phyloP scores from a whole-genome alignment of 2,113 vertebrate species.

The Chloropsis cyanopogon region DNA sequence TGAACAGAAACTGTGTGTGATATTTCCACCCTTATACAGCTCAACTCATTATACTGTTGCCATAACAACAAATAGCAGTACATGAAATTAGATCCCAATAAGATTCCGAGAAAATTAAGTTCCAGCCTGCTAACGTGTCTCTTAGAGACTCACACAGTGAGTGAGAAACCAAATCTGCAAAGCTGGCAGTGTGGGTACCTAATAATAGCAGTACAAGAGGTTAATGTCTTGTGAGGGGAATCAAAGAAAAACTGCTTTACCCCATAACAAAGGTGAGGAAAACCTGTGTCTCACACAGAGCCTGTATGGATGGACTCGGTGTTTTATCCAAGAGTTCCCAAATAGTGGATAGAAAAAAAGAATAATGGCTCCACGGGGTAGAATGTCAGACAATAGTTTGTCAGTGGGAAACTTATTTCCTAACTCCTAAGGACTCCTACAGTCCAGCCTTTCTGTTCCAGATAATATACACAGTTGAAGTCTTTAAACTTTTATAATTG shows the following conservation, averaged over 20 bases:
- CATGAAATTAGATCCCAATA: slow-evolving; percentile 71
- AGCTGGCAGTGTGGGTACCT: not conserved
- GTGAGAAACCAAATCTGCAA: slow-evolving; percentile 32
- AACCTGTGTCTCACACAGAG: not conserved
- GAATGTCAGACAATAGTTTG: not conserved
- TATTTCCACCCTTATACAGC: slow-evolving; percentile 73
- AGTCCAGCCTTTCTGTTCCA: not conserved
- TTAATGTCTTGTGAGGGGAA: not conserved
- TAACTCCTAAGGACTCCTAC: not conserved
- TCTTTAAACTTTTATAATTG: not conserved
- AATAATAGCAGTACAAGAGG: not conserved
- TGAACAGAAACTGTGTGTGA: slow-evolving; percentile 68
- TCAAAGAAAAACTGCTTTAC: not conserved
- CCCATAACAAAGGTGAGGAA: not conserved
- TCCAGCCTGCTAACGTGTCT: slow-evolving; percentile 59
- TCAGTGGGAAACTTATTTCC: not conserved
- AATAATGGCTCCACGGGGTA: not conserved
- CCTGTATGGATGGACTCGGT: rapidly evolving
- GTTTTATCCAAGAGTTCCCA: not conserved
- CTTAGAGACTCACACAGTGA: slow-evolving; percentile 17
- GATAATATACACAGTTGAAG: not conserved
- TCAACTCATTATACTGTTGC: slow-evolving; percentile 72
- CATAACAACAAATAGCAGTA: slow-evolving; percentile 76
- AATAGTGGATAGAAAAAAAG: not conserved
- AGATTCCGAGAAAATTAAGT: slow-evolving; percentile 70